Conservation (phyloP, 2,888 invertebrate genomes). For the Pristionchus maxplancki region DNA sequence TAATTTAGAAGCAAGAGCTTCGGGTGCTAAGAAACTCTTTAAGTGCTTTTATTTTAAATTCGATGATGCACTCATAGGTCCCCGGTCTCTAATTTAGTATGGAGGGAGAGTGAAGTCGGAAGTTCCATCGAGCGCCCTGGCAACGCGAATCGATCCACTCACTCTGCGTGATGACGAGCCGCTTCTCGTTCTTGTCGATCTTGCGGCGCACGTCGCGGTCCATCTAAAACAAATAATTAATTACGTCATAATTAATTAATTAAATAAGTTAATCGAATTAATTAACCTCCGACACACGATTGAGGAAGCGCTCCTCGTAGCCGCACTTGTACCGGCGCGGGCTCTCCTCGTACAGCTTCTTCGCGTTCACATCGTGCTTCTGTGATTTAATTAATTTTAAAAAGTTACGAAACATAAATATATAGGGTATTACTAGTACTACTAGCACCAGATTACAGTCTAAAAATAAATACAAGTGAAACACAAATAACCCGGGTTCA, state of each 20-base stretch:
- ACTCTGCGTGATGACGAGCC: conserved; percentile 48
- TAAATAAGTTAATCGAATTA: not conserved
- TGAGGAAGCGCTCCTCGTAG: conserved; percentile 50
- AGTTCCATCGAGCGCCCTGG: no score
- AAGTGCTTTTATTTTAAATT: no score
- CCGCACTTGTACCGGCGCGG: conserved; percentile 37
- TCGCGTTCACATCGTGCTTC: conserved; percentile 46
- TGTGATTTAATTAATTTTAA: not conserved
- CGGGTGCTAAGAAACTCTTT: no score
- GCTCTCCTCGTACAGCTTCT: conserved; percentile 49
- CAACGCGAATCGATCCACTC: not conserved
- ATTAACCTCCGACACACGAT: not conserved
- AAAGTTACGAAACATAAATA: no score
- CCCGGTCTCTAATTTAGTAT: no score
- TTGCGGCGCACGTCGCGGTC: conserved; percentile 52
- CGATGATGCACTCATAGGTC: no score
- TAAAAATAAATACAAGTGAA: no score
- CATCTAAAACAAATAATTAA: conserved; percentile 13
- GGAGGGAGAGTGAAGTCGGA: no score
- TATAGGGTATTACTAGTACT: no score
- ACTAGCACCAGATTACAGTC: no score
- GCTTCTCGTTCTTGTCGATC: conserved; percentile 53
- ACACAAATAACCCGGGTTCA: no score
- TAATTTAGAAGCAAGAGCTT: no score
- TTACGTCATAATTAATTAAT: not conserved